Base-by-base conservation (phyloP, 2,113 vertebrate species). In the Rhinopithecus roxellana region DNA sequence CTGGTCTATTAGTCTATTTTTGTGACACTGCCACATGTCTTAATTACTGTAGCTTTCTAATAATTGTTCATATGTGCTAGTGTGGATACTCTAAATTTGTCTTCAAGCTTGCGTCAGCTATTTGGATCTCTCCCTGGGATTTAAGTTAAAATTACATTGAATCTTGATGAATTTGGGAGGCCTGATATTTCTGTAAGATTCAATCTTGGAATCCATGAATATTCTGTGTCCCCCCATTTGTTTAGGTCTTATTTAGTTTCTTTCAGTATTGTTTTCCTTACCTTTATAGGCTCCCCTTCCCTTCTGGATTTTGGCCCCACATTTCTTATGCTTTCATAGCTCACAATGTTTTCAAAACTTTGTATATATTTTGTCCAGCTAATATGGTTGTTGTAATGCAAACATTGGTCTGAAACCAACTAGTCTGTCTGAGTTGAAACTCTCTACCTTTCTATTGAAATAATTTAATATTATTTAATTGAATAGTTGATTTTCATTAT, bases 391-490 rank as follows among this genome's bases (percentile, higher is more conserved):
- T n/a, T 67, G 18, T 86, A 59, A 18, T 78, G 18, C 40, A 6
- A 75, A 52, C 27, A 43, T 27, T 89, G 64, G 12, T 72, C 38
- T 75, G 70, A 93, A 96, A 55, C 25, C 50, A 93, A 70, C 43
- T 79, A 38, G 38, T 88, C 70, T 67, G 23, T 35, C n/a, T 57
- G 52, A 78, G 50, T 25, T 93, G 57, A 45, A 84, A 84, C 43
- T 43, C 27, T 74, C 79, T 74, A 45, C 17, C 22, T 69, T 16
- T 74, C n/a, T 85, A 32, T 43, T 52, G 92, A 70, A 70, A 67
- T 82, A 89, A 72, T 77, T 59, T 57, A 94, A 22, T 90, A 25
- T 83, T 75, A 40, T 40, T 95, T 83, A 83, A 79, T 85, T 40
- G 52, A 88, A 35, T 77, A n/a, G 35, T 55, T 38, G n/a, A 82